A percentile compares a stretch with the other conserved stretches of the same genome.
Evolutionary conservation across 2,113 vertebrate species (phyloP).

Genomic region (Tricholaema leucomelas): DNA sequence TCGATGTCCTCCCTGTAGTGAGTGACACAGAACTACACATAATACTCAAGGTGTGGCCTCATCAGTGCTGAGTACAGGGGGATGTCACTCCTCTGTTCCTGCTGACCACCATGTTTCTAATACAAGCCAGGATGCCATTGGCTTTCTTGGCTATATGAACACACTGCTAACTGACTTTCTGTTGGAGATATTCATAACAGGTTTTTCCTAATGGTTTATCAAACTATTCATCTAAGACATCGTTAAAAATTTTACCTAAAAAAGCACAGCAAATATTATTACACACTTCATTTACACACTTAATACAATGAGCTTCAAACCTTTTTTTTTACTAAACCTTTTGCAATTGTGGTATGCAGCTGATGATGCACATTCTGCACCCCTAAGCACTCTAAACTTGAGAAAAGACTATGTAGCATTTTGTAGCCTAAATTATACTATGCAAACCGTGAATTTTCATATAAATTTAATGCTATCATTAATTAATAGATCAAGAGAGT

Average conservation of each 20-base stretch:
- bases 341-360: neutral
- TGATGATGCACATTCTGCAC: neutral
- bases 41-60: no score
- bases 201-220: neutral
- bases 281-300: neutral
- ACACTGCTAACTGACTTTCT: no score
- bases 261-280: neutral
- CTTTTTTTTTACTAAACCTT: neutral
- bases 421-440: neutral
- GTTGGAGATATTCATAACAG: neutral
- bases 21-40: no score
- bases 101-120: no score
- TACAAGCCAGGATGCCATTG: no score
- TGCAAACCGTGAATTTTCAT: neutral
- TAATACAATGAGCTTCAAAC: neutral
- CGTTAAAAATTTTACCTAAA: neutral
- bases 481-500: neutral
- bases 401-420: neutral
- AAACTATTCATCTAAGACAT: neutral
- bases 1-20: no score
- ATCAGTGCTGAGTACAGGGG: no score
- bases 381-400: neutral
- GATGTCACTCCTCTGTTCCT: no score
- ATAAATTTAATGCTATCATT: neutral
- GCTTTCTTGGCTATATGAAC: no score